These are phyloP conservation scores for Petroica traversi DNA, from an alignment of 2,113 vertebrate species.

Conservation along the genomic window DNA sequence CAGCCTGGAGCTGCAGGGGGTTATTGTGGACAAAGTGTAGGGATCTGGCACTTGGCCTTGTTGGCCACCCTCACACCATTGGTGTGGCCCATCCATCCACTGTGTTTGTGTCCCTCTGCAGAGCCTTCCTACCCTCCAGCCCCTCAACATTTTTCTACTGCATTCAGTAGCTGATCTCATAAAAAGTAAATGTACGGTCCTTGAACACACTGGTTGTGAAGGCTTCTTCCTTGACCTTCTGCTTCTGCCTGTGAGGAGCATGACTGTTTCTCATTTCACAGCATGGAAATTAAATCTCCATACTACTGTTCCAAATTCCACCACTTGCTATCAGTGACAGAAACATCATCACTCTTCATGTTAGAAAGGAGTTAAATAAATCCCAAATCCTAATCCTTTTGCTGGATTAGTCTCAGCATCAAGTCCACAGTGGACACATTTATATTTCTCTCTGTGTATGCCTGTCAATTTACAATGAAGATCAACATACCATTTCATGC, in stretches of 20 bases:
- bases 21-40: background rate
- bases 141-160: background rate
- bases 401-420: conserved; percentile 39
- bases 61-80: background rate
- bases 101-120: background rate
- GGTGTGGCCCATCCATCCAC: background rate
- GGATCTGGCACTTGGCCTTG: background rate
- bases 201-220: background rate
- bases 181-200: background rate
- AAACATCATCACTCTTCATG: background rate
- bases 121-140: background rate
- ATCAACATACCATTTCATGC: background rate
- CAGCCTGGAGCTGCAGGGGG: background rate
- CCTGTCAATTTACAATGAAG: background rate
- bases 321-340: background rate
- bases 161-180: background rate
- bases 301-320: background rate
- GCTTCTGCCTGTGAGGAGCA: background rate
- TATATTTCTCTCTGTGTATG: background rate
- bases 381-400: conserved; percentile 41
- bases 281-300: background rate
- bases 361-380: conserved; percentile 26
- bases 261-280: background rate
- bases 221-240: background rate
- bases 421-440: background rate